A percentile compares a stretch with the other conserved stretches of the same genome.
These are phyloP conservation scores for Exocentrus adspersus DNA, from an alignment of 2,888 invertebrate genomes.

Conservation along the genomic window DNA sequence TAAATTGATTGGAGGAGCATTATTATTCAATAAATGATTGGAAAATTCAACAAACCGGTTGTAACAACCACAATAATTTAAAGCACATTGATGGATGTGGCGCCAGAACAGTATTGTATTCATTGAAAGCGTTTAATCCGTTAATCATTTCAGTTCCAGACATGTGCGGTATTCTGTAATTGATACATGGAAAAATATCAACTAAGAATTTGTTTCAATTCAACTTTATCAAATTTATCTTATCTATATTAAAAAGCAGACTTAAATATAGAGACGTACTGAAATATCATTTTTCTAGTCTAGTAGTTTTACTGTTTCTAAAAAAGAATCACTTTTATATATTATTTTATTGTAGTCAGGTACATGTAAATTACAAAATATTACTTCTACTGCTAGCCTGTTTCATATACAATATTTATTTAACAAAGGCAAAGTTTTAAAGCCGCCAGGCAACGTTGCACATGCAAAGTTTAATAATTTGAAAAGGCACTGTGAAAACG, in stretches of 20 bases:
- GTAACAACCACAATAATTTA: neutral
- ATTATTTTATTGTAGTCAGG: no score
- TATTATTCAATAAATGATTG: slow-evolving; percentile 6
- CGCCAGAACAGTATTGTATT: neutral
- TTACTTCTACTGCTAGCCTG: no score
- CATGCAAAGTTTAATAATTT: neutral
- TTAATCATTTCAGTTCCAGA: neutral
- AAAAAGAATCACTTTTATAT: no score
- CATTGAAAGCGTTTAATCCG: neutral
- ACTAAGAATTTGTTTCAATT: no score
- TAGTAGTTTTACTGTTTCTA: no score
- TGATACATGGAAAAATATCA: no score
- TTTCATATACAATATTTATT: neutral
- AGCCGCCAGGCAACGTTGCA: neutral
- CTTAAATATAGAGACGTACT: no score
- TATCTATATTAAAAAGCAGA: no score
- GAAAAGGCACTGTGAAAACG: neutral
- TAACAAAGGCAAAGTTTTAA: neutral
- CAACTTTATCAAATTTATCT: no score
- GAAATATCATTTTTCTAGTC: no score
- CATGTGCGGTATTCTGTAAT: neutral
- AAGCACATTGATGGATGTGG: neutral
- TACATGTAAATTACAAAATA: no score
- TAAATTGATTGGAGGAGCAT: slow-evolving; percentile 6
- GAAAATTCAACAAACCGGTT: neutral